phyloP scores from a whole-genome alignment of 2,113 vertebrate genomes.

The Oryzias celebensis region DNA sequence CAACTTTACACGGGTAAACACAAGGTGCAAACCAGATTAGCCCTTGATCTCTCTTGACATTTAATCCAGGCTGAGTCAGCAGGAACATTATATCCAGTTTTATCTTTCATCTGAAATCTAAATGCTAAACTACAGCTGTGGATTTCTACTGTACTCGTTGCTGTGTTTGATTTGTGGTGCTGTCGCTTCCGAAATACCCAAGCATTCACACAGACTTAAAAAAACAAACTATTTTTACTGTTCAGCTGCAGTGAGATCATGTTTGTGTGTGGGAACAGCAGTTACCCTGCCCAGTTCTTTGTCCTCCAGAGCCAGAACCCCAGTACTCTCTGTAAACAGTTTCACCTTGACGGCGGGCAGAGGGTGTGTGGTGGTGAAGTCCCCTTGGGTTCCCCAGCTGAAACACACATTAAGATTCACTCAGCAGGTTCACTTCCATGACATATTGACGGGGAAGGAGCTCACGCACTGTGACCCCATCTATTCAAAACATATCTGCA shows the following conservation, averaged over 20 bases:
- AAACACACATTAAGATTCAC: conserved; percentile 65
- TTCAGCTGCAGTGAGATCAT: not conserved
- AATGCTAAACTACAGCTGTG: not conserved
- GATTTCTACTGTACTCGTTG: no score
- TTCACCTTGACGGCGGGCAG: conserved; percentile 99
- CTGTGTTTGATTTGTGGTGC: no score
- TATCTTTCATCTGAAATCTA: not conserved
- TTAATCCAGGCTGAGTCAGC: conserved; percentile 5
- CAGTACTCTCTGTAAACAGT: conserved; percentile 98
- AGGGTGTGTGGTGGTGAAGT: conserved; percentile 95
- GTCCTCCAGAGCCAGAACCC: conserved; percentile 96
- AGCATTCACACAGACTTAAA: no score
- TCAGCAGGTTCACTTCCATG: conserved; percentile 57
- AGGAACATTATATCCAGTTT: conserved; percentile 11
- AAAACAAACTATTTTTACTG: not conserved
- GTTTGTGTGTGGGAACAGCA: not conserved
- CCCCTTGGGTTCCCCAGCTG: conserved; percentile 99
- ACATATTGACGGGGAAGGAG: conserved; percentile 7
- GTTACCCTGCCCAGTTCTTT: conserved; percentile 97
- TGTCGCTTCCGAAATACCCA: no score
- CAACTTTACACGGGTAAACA: conserved; percentile 20
- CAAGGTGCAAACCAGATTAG: not conserved
- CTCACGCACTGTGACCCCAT: conserved; percentile 19
- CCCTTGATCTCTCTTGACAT: not conserved
- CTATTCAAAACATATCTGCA: not conserved